Conservation (phyloP, 2,113 vertebrate genomes). For the Erinaceus europaeus region DNA sequence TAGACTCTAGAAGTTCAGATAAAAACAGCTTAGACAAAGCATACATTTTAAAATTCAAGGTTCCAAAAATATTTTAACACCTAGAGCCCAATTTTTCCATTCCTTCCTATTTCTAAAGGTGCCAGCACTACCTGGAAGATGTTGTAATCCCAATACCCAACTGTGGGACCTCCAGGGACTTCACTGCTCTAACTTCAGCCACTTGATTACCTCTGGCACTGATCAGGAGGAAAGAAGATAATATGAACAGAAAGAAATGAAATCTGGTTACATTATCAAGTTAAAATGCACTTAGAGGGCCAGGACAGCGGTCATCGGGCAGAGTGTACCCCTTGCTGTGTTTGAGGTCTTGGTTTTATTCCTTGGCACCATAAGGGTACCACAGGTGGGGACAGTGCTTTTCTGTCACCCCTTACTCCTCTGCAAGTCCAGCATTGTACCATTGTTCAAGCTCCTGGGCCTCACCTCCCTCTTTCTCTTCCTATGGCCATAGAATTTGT, state of each 20-base stretch:
- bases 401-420: too few species aligned
- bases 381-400: too few species aligned
- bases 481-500: too few species aligned
- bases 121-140: neutral
- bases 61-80: slow-evolving; percentile 15
- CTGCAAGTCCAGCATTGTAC: too few species aligned
- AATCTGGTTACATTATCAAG: neutral
- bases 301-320: too few species aligned
- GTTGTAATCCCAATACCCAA: neutral
- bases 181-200: neutral
- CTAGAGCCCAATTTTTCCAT: neutral
- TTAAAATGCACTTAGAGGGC: neutral
- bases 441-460: too few species aligned
- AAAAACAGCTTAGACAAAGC: slow-evolving; percentile 1
- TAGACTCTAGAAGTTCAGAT: neutral
- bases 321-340: too few species aligned
- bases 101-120: neutral
- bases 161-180: neutral
- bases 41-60: neutral
- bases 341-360: too few species aligned
- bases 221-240: neutral
- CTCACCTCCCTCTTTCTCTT: too few species aligned
- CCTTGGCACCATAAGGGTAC: too few species aligned
- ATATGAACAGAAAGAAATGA: neutral
- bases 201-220: neutral